Evolutionary conservation across 1,140 invertebrate species (phyloP).

Genomic region (Listronotus bonariensis): DNA sequence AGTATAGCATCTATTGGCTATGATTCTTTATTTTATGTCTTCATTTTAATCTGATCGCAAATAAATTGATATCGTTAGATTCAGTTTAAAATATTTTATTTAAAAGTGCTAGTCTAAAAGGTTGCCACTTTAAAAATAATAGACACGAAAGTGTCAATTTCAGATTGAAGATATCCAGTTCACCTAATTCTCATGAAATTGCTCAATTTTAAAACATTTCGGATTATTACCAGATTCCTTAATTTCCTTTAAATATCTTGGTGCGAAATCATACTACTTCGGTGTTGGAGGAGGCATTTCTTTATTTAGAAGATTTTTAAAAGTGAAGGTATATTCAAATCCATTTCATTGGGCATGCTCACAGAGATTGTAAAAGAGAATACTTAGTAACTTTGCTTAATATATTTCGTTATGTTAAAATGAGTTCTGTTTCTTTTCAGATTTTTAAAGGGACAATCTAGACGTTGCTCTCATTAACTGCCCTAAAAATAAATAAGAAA

Average conservation of each 20-base stretch:
- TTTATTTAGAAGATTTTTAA: slow-evolving; percentile 66
- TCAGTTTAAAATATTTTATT: no score
- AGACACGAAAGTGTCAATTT: no score
- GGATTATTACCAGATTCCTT: slow-evolving; percentile 12
- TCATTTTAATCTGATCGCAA: no score
- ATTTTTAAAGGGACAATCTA: slow-evolving; percentile 8
- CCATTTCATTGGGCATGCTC: slow-evolving; percentile 23
- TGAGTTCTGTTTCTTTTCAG: neutral
- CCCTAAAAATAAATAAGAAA: neutral
- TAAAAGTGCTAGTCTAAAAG: no score
- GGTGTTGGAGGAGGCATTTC: slow-evolving; percentile 82
- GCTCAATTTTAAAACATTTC: slow-evolving; percentile 9
- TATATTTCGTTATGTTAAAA: neutral
- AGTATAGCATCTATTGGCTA: no score
- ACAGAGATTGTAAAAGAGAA: slow-evolving; percentile 36
- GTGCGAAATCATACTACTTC: slow-evolving; percentile 88
- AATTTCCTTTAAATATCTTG: slow-evolving; percentile 62
- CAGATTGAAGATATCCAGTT: no score
- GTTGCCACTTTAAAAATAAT: no score
- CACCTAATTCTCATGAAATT: no score
- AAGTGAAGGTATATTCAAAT: slow-evolving; percentile 27
- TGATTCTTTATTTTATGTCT: no score
- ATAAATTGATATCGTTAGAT: no score
- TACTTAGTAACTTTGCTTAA: slow-evolving; percentile 25
- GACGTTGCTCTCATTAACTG: slow-evolving; percentile 8